Conservation (phyloP, 1,140 invertebrate genomes). For the Magallana gigas region DNA sequence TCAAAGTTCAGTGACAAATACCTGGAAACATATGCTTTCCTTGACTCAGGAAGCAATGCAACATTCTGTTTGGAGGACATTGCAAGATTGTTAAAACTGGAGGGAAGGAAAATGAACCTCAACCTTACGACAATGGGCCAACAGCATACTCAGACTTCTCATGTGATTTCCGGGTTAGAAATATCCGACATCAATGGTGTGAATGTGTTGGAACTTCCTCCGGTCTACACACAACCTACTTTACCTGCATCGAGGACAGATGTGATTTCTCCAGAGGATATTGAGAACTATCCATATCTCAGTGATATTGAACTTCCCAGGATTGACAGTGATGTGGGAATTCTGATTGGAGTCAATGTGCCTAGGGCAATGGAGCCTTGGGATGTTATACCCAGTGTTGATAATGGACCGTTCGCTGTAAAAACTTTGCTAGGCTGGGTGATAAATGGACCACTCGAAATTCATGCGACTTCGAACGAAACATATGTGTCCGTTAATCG, state of each 20-base stretch:
- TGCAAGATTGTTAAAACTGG: neutral
- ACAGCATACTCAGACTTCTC: neutral
- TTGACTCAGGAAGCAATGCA: slow-evolving; percentile 50
- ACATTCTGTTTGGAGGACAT: slow-evolving; percentile 44
- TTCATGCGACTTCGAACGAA: neutral
- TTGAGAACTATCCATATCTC: slow-evolving; percentile 27
- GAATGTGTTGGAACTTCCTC: too few relatives aligned
- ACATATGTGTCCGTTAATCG: slow-evolving; percentile 25
- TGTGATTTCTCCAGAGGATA: slow-evolving; percentile 28
- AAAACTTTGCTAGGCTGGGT: slow-evolving; percentile 50
- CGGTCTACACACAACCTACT: neutral
- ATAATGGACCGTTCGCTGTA: slow-evolving; percentile 45
- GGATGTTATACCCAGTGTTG: slow-evolving; percentile 18
- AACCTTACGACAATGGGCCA: neutral
- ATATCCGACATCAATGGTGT: too few relatives aligned
- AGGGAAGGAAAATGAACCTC: slow-evolving; percentile 9
- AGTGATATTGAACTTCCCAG: slow-evolving; percentile 37
- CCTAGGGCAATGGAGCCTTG: slow-evolving; percentile 49
- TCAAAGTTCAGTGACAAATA: slow-evolving; percentile 42
- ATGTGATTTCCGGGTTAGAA: neutral
- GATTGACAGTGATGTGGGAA: slow-evolving; percentile 41
- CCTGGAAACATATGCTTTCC: slow-evolving; percentile 43
- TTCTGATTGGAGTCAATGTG: slow-evolving; percentile 43
- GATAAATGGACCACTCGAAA: slow-evolving; percentile 39
- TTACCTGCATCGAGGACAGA: slow-evolving; percentile 29